Evolutionary conservation across 2,888 invertebrate species (phyloP), one percentile per base, ranked within the genome.

Genomic region (Scelioninae gen. 1): DNA sequence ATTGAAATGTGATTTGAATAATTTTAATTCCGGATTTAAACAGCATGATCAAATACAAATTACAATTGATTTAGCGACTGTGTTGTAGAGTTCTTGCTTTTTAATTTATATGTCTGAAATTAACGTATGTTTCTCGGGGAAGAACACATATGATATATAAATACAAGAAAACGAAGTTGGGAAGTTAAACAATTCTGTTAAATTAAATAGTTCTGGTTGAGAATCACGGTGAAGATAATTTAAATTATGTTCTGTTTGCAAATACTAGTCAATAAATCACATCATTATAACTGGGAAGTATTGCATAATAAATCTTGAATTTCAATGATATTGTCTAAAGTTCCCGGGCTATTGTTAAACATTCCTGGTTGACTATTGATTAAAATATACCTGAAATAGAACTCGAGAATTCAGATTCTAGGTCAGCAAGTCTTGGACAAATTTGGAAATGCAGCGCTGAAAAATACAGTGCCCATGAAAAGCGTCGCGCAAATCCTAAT

Each of bases 1-100:
- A 66, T 72, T 74, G 66, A 72, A 74, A 74, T 74, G 79, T 60
- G 47, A 68, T 79, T 72, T 74, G 66, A 79, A 66, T 79, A 74
- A 74, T 74, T 74, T 60, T 45, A 45, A 74, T 65, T 49, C 31
- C 15, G 49, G 38, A 56, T 56, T 62, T 62, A 38, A 62, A 31
- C 45, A 8, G 43, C 10, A 2, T 11, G 49, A 78, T 78, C 71
- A 63, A 78, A 72, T 72, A 79, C 58, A 45, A 65, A 79, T 65
- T 58, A 71, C 9, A 65, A 16, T 49, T 63, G 4, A 10, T 38
- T 34, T 15, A 6, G 63, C 9, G 5, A 40, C 13, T 31, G 60
- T 43, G 10, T 43, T 1, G n/a, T 6, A 9, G 43, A 31, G 32
- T n/a, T n/a, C 7, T 29, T 29, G 6, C 29, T 60, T 60, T 60